Conservation (phyloP, 2,113 vertebrate species). For the Gavia stellata region DNA sequence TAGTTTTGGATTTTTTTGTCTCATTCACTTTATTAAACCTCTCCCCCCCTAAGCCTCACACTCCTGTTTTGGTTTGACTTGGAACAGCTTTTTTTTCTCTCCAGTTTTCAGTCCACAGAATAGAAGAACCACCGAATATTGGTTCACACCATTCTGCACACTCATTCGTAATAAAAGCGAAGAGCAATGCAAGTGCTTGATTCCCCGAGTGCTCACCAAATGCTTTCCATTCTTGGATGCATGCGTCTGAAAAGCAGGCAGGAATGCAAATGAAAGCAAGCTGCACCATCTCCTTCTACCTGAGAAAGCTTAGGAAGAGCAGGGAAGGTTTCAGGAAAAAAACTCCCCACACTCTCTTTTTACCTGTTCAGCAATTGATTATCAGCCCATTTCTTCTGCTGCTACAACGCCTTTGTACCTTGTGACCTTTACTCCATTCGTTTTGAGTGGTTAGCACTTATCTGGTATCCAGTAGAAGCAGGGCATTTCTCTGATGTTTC, state of each 20-base stretch:
- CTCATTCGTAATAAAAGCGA: background rate
- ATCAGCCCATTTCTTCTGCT: background rate
- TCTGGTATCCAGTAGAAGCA: background rate
- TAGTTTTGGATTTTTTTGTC: background rate
- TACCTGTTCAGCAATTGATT: background rate
- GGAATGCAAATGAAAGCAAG: background rate
- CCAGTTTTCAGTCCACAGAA: background rate
- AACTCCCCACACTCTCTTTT: background rate
- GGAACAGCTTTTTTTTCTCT: background rate
- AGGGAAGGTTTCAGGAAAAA: background rate
- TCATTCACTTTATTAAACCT: background rate
- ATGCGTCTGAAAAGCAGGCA: background rate
- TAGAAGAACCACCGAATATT: background rate
- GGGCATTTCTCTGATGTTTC: background rate
- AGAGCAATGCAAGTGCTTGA: background rate
- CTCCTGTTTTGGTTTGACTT: background rate
- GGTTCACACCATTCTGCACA: background rate
- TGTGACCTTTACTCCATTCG: background rate
- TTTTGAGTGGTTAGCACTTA: background rate
- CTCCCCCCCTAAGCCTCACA: background rate
- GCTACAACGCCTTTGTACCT: background rate
- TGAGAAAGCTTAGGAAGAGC: background rate
- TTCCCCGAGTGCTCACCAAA: background rate
- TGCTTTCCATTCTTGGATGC: background rate
- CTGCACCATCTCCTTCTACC: background rate